Percentiles rank a stretch among this genome's conserved stretches.
These are phyloP conservation scores for Bettongia penicillata DNA, from an alignment of 2,113 vertebrate species.

Conservation along the genomic window DNA sequence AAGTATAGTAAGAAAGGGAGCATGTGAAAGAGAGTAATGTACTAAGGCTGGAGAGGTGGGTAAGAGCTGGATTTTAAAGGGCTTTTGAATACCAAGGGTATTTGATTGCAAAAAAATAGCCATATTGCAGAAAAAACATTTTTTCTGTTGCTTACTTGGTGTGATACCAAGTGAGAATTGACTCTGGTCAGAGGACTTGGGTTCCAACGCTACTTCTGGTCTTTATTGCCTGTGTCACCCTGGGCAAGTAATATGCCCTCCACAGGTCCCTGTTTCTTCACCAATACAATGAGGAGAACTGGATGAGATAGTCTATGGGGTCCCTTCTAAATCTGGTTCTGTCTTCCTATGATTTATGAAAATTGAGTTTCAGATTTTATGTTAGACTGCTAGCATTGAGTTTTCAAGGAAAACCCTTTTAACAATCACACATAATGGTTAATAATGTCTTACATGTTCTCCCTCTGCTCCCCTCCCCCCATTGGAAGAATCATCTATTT, in stretches of 20 bases:
- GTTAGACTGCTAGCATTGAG: neutral
- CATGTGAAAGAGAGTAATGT: neutral
- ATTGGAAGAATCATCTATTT: neutral
- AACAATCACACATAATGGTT: conserved; percentile 24
- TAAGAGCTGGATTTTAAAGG: neutral
- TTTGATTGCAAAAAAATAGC: neutral
- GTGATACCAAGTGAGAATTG: neutral
- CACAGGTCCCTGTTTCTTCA: neutral
- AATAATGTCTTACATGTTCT: conserved; percentile 46
- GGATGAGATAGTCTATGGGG: neutral
- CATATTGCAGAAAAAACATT: neutral
- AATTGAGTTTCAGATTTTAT: neutral
- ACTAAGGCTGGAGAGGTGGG: neutral
- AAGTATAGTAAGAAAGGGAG: neutral
- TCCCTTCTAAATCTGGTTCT: neutral
- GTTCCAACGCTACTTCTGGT: neutral
- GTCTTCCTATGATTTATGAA: neutral
- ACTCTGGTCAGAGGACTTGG: neutral
- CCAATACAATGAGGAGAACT: neutral
- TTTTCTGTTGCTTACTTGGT: neutral
- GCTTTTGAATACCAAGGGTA: neutral
- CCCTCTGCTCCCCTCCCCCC: neutral
- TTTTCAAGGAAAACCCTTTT: neutral
- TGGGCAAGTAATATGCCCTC: neutral
- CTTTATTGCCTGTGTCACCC: neutral